phyloP scores from a whole-genome alignment of 2,888 invertebrate species.

The Acanthosepion lycidas region DNA sequence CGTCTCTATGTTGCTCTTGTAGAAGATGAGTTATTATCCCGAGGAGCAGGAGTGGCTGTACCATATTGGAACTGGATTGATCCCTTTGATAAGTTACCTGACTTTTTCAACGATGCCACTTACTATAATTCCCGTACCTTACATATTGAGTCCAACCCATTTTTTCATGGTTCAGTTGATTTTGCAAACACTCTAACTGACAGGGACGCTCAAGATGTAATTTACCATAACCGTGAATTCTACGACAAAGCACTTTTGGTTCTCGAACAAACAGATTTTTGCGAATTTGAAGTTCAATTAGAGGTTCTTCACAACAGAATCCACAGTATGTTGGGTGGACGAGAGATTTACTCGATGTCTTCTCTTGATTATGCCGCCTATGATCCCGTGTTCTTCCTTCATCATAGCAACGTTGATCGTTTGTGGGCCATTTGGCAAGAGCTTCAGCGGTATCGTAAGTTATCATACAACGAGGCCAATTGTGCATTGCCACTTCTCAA shows the following conservation, averaged over 20 bases:
- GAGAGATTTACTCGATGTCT: constrained; percentile 41
- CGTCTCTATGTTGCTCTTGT: constrained; percentile 53
- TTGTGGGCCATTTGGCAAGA: constrained; percentile 55
- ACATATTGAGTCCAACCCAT: constrained; percentile 52
- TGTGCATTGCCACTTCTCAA: constrained; percentile 52
- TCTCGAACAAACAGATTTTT: constrained; percentile 53
- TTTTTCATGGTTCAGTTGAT: constrained; percentile 51
- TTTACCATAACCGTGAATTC: constrained; percentile 51
- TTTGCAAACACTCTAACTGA: constrained; percentile 52
- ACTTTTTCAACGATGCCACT: constrained; percentile 49
- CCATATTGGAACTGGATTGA: constrained; percentile 58
- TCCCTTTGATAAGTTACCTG: constrained; percentile 51
- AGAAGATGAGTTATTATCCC: constrained; percentile 48
- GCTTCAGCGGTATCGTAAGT: constrained; percentile 49
- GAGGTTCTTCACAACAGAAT: constrained; percentile 50
- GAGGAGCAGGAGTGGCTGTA: constrained; percentile 50
- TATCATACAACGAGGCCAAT: constrained; percentile 51
- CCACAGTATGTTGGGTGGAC: constrained; percentile 47
- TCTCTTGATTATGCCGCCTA: constrained; percentile 49
- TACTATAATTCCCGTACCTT: constrained; percentile 52
- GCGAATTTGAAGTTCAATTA: constrained; percentile 49
- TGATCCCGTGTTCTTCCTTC: constrained; percentile 49
- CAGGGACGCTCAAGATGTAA: constrained; percentile 51
- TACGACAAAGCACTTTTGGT: constrained; percentile 51
- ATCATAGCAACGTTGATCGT: constrained; percentile 48